phyloP scores from a whole-genome alignment of 1,140 invertebrate species.

The Apis mellifera region DNA sequence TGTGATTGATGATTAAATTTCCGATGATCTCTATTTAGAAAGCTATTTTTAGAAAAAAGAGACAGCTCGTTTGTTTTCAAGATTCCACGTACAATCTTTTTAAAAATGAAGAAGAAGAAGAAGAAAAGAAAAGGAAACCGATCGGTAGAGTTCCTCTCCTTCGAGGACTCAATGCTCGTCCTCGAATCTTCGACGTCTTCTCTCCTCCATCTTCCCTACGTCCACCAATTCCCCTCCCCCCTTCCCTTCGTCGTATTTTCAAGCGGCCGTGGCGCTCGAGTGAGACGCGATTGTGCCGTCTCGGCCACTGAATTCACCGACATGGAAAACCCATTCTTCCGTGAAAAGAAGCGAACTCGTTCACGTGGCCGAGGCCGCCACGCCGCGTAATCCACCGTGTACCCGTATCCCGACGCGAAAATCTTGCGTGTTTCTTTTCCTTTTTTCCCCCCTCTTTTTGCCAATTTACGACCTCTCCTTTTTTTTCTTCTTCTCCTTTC shows the following conservation, averaged over 20 bases:
- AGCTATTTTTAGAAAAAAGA: not conserved
- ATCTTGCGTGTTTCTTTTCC: not conserved
- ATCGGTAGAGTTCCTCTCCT: constrained; percentile 27
- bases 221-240: not conserved
- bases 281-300: constrained; percentile 50
- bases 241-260: constrained; percentile 47
- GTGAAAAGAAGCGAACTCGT: constrained; percentile 65
- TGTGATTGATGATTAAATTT: too few relatives aligned
- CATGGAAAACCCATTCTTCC: constrained; percentile 78
- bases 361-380: constrained; percentile 18
- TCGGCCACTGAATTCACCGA: constrained; percentile 68
- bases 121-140: constrained; percentile 16
- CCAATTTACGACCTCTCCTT: not conserved
- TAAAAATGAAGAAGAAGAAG: not conserved
- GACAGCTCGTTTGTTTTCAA: constrained; percentile 25
- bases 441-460: too few relatives aligned
- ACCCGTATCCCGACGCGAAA: constrained; percentile 19
- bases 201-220: not conserved
- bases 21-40: too few relatives aligned
- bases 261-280: constrained; percentile 16
- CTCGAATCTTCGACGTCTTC: constrained; percentile 31
- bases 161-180: constrained; percentile 14
- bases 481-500: too few relatives aligned
- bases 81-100: constrained; percentile 48
- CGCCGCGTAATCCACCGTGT: constrained; percentile 30